Percentiles rank a stretch among this genome's conserved stretches.
These are phyloP conservation scores for Cremastinae sp. DNA, from an alignment of 2,888 invertebrate species.

Conservation along the genomic window DNA sequence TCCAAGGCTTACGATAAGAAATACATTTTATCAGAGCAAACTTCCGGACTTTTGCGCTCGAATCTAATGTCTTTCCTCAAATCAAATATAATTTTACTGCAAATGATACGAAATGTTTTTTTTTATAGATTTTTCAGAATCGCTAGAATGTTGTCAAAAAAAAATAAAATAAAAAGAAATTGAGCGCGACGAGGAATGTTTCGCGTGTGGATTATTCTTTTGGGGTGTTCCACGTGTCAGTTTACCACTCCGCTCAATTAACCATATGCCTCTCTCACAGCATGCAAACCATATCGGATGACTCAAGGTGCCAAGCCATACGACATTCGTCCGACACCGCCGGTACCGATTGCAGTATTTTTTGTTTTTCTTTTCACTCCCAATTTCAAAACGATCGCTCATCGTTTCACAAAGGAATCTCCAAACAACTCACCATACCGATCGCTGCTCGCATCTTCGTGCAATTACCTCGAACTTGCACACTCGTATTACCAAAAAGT, in stretches of 20 bases:
- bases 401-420: neutral
- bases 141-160: neutral
- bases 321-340: constrained; percentile 45
- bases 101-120: no score
- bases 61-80: no score
- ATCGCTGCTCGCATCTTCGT: no score
- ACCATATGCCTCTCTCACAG: constrained; percentile 65
- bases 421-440: no score
- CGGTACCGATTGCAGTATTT: constrained; percentile 19
- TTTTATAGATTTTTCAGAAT: neutral
- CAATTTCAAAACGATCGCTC: neutral
- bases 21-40: no score
- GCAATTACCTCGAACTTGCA: no score
- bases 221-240: constrained; percentile 53
- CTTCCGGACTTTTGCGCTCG: no score
- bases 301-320: constrained; percentile 65
- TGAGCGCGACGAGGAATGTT: constrained; percentile 1
- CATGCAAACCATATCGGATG: constrained; percentile 64
- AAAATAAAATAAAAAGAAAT: neutral
- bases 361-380: neutral
- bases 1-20: no score
- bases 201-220: constrained; percentile 23
- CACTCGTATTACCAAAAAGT: neutral
- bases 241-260: constrained; percentile 61
- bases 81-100: no score